Evolutionary conservation across 2,797 vertebrate species (phyloP), one percentile per base, ranked within the genome.

Genomic region (Brachymystax lenok): DNA sequence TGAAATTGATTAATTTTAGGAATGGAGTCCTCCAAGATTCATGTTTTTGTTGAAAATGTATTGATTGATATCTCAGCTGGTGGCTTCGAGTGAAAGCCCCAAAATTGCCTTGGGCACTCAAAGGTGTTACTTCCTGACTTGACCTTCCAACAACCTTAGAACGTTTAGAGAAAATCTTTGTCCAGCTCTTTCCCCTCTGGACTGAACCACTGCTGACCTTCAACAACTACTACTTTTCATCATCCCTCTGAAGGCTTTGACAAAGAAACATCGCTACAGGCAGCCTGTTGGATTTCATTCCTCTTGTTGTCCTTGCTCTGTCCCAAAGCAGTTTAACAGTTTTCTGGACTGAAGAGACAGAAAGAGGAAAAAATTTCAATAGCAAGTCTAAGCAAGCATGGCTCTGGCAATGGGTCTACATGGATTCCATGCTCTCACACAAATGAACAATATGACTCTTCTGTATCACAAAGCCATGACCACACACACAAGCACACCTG

Each of bases 71-170:
- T 76, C 82, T 85, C 52, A 19, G 72, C 79, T 76, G 83, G 80
- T 74, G 70, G 82, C 81, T 88, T 85, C 81, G 86, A 84, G 83
- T 87, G 64, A 73, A 87, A 90, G 83, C 82, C 85, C 3, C 2
- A 67, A 80, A 88, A 82, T 80, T 87, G 89, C 89, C 89, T 90
- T 90, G 84, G 84, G 82, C 85, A 81, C 89, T 80, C 87, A 77
- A 84, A 81, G 78, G 78, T 83, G 83, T 72, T 76, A 88, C 82
- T 84, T 74, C 78, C 87, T 85, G 91, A 93, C 88, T 79, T 80
- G 80, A 90, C 91, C 86, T 16, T 90, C 91, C 89, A 91, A 90
- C 87, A 90, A 90, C 89, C 86, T 88, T 87, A 84, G 85, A 73
- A 79, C 83, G 85, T 90, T 91, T 81, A 89, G 87, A 91, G 82